Percentiles rank a stretch among this genome's conserved stretches.
phyloP scores from a whole-genome alignment of 1,140 invertebrate species.

The Zaprionus camerounensis region DNA sequence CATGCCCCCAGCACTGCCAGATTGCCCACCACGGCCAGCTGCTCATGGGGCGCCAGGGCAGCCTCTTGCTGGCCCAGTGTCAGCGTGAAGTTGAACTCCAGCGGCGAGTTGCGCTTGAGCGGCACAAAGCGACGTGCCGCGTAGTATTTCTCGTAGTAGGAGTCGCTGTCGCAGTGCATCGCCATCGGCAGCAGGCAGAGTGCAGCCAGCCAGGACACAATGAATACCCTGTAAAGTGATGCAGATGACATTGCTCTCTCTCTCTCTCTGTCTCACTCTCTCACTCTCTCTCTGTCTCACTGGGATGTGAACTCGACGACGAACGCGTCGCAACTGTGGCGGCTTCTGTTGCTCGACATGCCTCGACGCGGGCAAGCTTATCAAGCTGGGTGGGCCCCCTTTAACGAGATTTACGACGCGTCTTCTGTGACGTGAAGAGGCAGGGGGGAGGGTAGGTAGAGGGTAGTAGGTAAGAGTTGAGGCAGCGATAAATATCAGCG shows the following conservation, averaged over 20 bases:
- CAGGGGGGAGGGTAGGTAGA: too few relatives aligned
- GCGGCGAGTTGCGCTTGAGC: constrained; percentile 65
- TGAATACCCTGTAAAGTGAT: constrained; percentile 51
- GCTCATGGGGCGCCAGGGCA: constrained; percentile 52
- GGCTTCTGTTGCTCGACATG: background rate
- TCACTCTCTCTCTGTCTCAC: too few relatives aligned
- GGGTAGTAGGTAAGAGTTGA: background rate
- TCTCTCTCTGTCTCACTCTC: too few relatives aligned
- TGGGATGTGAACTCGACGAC: constrained; percentile 31
- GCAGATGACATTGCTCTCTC: background rate
- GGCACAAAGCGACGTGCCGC: constrained; percentile 73
- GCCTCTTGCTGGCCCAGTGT: constrained; percentile 13
- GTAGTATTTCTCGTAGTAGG: constrained; percentile 82
- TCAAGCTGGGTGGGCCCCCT: constrained; percentile 22
- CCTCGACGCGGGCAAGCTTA: constrained; percentile 14
- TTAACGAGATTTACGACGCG: constrained; percentile 35
- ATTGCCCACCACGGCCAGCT: constrained; percentile 67
- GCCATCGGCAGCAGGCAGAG: constrained; percentile 66
- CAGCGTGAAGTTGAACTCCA: constrained; percentile 69
- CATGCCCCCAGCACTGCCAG: constrained; percentile 57
- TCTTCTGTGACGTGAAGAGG: constrained; percentile 25
- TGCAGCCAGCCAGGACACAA: constrained; percentile 58
- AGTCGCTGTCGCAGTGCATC: constrained; percentile 72
- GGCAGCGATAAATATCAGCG: background rate
- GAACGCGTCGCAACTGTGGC: constrained; percentile 38